A percentile compares a stretch with the other conserved stretches of the same genome.
Conservation (phyloP, 2,797 vertebrate species). For the Cossypha heuglini region DNA sequence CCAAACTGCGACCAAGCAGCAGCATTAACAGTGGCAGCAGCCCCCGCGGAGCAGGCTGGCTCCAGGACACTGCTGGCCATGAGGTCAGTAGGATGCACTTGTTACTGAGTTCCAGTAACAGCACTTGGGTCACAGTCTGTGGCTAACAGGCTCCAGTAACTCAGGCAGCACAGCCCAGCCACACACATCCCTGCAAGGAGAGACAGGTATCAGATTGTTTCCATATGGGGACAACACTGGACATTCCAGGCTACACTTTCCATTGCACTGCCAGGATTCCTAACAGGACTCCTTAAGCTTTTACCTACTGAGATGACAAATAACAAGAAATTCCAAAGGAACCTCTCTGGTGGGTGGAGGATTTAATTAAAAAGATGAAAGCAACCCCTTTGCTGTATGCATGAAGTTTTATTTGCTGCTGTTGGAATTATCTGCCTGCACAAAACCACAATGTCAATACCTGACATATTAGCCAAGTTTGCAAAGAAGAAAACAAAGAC, state of each 20-base stretch:
- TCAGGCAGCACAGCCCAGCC: background rate
- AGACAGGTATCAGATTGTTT: fast-evolving
- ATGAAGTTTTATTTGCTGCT: constrained; percentile 23
- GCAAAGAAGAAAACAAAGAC: background rate
- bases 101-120: fast-evolving
- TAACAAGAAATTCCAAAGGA: background rate
- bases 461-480: background rate
- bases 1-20: background rate
- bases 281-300: background rate
- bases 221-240: background rate
- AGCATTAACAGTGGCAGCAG: background rate
- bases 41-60: background rate
- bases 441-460: background rate
- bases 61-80: background rate
- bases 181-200: fast-evolving
- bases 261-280: background rate
- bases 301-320: background rate
- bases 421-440: background rate
- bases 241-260: background rate
- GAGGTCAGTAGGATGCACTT: background rate
- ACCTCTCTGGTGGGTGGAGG: background rate
- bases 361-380: background rate
- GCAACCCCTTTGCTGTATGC: background rate
- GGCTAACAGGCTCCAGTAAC: background rate
- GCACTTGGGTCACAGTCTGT: background rate